Conservation (phyloP, 2,888 invertebrate species). For the Palloptera scutellata region DNA sequence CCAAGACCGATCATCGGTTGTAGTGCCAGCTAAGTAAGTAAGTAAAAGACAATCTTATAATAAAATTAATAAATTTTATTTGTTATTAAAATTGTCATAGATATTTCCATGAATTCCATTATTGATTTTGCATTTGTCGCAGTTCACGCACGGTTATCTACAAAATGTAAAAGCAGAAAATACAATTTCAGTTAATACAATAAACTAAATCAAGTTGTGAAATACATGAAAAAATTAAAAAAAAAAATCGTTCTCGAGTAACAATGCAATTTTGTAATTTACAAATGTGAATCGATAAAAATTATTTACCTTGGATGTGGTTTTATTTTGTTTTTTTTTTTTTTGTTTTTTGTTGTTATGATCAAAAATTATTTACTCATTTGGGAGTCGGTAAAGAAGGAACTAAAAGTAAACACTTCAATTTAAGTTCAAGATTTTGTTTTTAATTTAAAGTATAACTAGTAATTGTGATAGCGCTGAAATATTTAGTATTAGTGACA, state of each 20-base stretch:
- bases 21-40: too few relatives aligned
- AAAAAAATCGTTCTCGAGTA: background rate
- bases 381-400: slow-evolving; percentile 1
- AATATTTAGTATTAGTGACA: slow-evolving; percentile 19
- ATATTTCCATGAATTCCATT: background rate
- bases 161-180: slow-evolving; percentile 9
- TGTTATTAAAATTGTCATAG: too few relatives aligned
- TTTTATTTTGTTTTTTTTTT: background rate
- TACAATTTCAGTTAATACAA: background rate
- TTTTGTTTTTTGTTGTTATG: background rate
- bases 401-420: background rate
- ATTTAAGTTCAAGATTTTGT: slow-evolving; percentile 2
- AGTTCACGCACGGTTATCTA: slow-evolving; percentile 31
- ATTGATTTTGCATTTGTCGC: slow-evolving; percentile 17
- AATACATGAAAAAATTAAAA: background rate
- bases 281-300: slow-evolving; percentile 8
- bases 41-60: too few relatives aligned
- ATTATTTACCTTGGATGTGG: slow-evolving; percentile 25
- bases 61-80: too few relatives aligned
- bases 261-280: slow-evolving; percentile 11
- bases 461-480: background rate
- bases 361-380: slow-evolving; percentile 21
- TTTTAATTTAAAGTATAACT: slow-evolving; percentile 1
- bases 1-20: too few relatives aligned
- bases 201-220: background rate